Evolutionary conservation across 1,140 invertebrate genomes (phyloP).

Genomic region (Oryzaephilus surinamensis): DNA sequence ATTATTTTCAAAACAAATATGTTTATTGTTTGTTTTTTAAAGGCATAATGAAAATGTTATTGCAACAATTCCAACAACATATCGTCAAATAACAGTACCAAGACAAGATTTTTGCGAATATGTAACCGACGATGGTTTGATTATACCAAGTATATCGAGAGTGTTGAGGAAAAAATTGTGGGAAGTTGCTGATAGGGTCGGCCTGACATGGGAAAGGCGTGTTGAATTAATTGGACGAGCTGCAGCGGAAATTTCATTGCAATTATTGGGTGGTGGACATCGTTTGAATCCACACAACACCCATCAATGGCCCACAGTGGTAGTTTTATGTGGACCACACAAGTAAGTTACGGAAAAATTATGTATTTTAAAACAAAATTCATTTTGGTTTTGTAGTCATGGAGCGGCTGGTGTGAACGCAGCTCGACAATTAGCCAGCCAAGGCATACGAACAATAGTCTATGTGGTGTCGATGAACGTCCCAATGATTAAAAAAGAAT

Average conservation of each 20-base stretch:
- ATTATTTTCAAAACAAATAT: background rate
- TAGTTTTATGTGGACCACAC: conserved; percentile 61
- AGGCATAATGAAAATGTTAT: conserved; percentile 81
- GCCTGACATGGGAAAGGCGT: conserved; percentile 56
- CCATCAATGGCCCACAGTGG: conserved; percentile 70
- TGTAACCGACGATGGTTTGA: conserved; percentile 68
- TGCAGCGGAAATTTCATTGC: conserved; percentile 65
- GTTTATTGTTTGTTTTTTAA: conserved; percentile 17
- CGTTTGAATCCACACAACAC: conserved; percentile 67
- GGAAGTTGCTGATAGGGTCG: conserved; percentile 51
- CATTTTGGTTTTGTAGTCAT: conserved; percentile 26
- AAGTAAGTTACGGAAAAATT: conserved; percentile 29
- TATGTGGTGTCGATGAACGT: conserved; percentile 37
- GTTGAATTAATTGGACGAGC: conserved; percentile 66
- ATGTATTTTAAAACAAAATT: background rate
- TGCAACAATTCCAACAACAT: conserved; percentile 49
- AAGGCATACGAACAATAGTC: conserved; percentile 64
- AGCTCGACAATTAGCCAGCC: conserved; percentile 70
- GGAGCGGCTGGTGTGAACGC: conserved; percentile 67
- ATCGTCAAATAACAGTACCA: conserved; percentile 63
- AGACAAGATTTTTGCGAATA: conserved; percentile 53
- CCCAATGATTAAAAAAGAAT: conserved; percentile 39
- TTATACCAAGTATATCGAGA: conserved; percentile 64
- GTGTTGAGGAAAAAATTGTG: conserved; percentile 56
- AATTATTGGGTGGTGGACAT: conserved; percentile 63